Conservation (phyloP, 2,888 invertebrate species). For the Dichetophora obliterata region DNA sequence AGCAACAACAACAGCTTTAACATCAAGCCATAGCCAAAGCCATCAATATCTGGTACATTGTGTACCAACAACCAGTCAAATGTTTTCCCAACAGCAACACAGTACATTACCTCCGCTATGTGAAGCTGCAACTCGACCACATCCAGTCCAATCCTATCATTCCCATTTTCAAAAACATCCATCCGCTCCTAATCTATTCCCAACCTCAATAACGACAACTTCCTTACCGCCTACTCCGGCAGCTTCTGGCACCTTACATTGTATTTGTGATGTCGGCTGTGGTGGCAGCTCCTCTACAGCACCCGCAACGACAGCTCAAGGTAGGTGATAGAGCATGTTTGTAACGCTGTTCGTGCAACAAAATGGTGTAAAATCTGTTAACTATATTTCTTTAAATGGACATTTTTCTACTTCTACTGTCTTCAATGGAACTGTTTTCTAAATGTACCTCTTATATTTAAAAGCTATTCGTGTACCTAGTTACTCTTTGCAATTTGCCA, state of each 20-base stretch:
- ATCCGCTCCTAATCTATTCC: conserved; percentile 64
- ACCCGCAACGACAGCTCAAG: conserved; percentile 59
- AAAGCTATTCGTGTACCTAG: background rate
- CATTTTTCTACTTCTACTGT: background rate
- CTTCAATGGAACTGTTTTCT: conserved; percentile 14
- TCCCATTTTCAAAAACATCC: conserved; percentile 67
- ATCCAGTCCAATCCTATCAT: conserved; percentile 54
- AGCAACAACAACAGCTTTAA: conserved; percentile 60
- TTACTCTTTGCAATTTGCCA: background rate
- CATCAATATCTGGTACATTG: conserved; percentile 67
- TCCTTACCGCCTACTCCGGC: conserved; percentile 60
- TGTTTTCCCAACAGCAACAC: conserved; percentile 54
- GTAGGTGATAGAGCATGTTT: conserved; percentile 70
- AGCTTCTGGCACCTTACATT: conserved; percentile 58
- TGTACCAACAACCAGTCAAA: conserved; percentile 62
- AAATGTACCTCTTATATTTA: background rate
- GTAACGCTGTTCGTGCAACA: conserved; percentile 37
- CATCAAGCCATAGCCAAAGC: conserved; percentile 65
- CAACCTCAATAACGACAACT: conserved; percentile 53
- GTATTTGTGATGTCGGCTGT: conserved; percentile 65
- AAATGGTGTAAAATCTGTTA: conserved; percentile 11
- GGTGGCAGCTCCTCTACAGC: conserved; percentile 42
- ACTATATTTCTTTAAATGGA: conserved; percentile 17
- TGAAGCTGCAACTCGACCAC: conserved; percentile 55
- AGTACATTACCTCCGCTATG: conserved; percentile 65